phyloP scores from a whole-genome alignment of 2,113 vertebrate genomes.

The Reinhardtius hippoglossoides region DNA sequence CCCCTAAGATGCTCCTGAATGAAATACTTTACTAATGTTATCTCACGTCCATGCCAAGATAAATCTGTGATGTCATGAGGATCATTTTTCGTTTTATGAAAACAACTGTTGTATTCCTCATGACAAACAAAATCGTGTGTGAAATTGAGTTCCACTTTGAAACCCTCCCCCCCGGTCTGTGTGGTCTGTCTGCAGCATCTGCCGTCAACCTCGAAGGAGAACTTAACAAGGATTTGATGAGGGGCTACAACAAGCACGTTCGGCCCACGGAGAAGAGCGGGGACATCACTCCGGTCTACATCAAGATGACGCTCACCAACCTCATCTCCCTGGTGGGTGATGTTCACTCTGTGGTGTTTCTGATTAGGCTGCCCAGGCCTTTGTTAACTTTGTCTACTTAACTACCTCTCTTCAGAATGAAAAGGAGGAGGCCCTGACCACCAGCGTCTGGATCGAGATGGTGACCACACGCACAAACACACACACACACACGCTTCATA shows the following conservation, averaged over 20 bases:
- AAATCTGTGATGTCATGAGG: no score
- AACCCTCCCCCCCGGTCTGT: background rate
- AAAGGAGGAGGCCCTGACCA: constrained; percentile 92
- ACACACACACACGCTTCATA: no score
- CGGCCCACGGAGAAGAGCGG: constrained; percentile 80
- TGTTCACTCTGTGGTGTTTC: background rate
- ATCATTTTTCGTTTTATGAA: no score
- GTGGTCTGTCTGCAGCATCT: constrained; percentile 56
- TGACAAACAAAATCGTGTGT: no score
- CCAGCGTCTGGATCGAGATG: constrained; percentile 96
- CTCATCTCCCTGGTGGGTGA: constrained; percentile 92
- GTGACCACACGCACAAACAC: constrained; percentile 78
- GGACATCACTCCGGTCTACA: constrained; percentile 86
- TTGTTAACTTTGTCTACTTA: background rate
- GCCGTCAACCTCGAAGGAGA: constrained; percentile 89
- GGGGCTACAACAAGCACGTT: constrained; percentile 87
- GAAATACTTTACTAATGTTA: no score
- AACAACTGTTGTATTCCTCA: no score
- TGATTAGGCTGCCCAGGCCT: background rate
- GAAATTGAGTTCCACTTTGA: no score
- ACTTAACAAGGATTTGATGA: constrained; percentile 89
- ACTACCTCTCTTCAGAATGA: constrained; percentile 85
- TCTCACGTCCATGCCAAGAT: no score
- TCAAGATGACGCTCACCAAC: constrained; percentile 97
- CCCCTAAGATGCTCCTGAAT: no score